A percentile compares a stretch with the other conserved stretches of the same genome.
Conservation (phyloP, 2,888 invertebrate genomes). For the Monochamus alternatus region DNA sequence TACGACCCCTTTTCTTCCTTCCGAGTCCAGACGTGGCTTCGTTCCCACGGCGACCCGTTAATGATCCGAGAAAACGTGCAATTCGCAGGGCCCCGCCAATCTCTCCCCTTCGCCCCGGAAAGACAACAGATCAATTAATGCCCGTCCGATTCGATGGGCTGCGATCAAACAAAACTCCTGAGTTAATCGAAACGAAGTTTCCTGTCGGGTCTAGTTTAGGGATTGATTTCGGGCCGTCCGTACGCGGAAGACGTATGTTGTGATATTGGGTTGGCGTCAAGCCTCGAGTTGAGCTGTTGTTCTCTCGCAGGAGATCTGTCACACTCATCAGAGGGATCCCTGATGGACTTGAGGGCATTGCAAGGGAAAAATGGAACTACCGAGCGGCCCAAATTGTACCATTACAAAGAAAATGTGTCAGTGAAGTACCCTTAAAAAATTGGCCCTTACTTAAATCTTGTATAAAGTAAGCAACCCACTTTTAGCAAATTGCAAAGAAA, state of each 20-base stretch:
- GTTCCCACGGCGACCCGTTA: background rate
- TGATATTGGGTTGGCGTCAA: background rate
- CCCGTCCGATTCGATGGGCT: conserved; percentile 2
- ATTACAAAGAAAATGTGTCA: no score
- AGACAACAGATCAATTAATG: conserved; percentile 13
- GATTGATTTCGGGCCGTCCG: background rate
- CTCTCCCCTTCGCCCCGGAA: background rate
- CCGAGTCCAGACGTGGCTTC: background rate
- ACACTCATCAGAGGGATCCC: background rate
- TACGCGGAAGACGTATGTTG: background rate
- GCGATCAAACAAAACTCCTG: background rate
- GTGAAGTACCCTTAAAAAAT: no score
- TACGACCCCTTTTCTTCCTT: background rate
- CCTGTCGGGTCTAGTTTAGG: background rate
- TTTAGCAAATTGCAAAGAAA: no score
- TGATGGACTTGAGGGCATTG: background rate
- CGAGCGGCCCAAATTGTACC: background rate
- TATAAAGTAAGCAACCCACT: no score
- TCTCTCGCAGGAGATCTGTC: background rate
- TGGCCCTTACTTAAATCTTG: no score
- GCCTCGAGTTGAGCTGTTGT: background rate
- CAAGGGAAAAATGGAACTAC: background rate
- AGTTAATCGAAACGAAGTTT: background rate
- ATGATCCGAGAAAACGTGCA: conserved; percentile 2
- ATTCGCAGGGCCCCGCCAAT: background rate